Conservation (phyloP, 2,797 vertebrate species). For the Eulemur albifrons region DNA sequence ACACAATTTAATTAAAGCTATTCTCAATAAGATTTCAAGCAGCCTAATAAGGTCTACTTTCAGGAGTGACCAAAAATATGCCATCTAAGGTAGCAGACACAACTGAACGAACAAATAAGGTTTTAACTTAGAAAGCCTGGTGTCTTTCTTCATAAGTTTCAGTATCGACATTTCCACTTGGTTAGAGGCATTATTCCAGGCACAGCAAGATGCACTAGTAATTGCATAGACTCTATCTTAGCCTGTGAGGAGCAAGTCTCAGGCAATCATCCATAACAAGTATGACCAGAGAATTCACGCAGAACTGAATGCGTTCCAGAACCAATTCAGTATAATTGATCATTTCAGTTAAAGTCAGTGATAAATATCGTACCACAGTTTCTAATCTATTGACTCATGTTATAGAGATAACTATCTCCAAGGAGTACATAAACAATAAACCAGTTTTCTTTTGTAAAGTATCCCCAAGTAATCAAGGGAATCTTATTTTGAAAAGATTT, state of each 20-base stretch:
- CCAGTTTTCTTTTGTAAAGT: background rate
- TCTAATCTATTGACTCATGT: conserved; percentile 41
- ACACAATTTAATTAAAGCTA: background rate
- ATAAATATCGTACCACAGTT: conserved; percentile 13
- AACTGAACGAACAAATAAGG: background rate
- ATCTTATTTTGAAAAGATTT: conserved; percentile 14
- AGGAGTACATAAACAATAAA: conserved; percentile 8
- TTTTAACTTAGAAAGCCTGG: background rate
- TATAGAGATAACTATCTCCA: conserved; percentile 8
- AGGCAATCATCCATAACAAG: conserved; percentile 12
- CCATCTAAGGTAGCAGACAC: background rate
- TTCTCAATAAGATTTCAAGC: background rate
- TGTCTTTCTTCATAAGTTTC: background rate
- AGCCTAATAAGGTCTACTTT: background rate
- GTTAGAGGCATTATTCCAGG: background rate
- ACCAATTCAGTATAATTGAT: background rate
- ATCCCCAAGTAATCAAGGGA: background rate
- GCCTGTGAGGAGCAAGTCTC: background rate
- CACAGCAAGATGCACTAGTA: conserved; percentile 1
- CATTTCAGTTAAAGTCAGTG: conserved; percentile 30
- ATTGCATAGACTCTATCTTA: background rate
- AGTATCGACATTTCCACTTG: background rate
- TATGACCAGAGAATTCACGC: background rate
- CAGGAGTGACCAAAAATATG: background rate
- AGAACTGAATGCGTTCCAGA: background rate